Base-by-base conservation (phyloP, 2,113 vertebrate species). In the Athene cunicularia region DNA sequence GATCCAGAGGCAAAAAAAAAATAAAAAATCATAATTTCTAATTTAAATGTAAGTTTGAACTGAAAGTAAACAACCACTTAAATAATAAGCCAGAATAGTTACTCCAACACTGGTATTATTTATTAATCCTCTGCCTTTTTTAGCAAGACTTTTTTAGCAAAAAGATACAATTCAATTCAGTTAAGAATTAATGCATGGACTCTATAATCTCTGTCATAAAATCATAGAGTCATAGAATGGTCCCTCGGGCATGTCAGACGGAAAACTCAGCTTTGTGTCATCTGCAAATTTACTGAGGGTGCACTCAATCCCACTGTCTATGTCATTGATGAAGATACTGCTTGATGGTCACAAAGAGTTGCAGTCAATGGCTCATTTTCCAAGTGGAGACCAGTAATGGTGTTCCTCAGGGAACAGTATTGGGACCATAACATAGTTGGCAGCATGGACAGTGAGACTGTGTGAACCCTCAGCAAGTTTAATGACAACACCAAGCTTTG, bases 11-110 rank as follows among this genome's bases (percentile, higher is more conserved):
- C 6, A 55, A 81, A 55, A 12, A 39, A 39, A 39, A 39, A 39
- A 9, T 11, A 39, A n/a, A n/a, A n/a, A n/a, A 39, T 33, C 3
- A 2, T 5, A 3, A 24, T 84, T 70, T 77, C n/a, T 52, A 73
- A 62, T 5, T 76, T n/a, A 60, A 74, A 50, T 82, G 43, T 67
- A 58, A 45, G 1, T 0, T 56, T 73, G 8, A 37, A 13, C 22
- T 28, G 18, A 60, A 41, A 70, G 6, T 67, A 80, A 80, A 8
- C 0, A 0, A 73, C 11, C 1, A 0, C 6, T 33, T 45, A 45
- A 80, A 58, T 9, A 41, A 12, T 45, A 59, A 73, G 4, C 20
- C 27, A 45, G 23, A 80, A 77, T 50, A 19, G 5, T 47, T 68
- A 33, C 2, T 62, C 35, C 8, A n/a, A 12, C 4, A 13, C 2